Conservation (phyloP, 2,888 invertebrate genomes). For the Thymelicus lineola region DNA sequence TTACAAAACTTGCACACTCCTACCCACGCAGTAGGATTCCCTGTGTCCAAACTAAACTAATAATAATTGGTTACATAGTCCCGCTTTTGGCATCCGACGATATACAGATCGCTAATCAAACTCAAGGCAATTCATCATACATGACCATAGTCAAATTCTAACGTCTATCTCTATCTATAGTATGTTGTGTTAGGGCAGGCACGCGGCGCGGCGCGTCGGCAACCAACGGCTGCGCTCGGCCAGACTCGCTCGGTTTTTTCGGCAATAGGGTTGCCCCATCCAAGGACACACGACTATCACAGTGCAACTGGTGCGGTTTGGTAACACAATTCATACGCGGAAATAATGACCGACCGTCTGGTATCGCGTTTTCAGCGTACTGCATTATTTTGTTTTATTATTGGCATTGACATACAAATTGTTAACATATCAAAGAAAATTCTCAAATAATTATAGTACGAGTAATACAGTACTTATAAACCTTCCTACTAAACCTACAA, state of each 20-base stretch:
- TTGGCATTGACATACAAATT: no score
- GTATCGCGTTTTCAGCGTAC: background rate
- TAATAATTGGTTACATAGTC: background rate
- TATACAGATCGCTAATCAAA: background rate
- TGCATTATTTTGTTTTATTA: no score
- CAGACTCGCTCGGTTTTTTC: slow-evolving; percentile 65
- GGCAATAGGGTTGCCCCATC: slow-evolving; percentile 65
- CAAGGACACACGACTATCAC: slow-evolving; percentile 23
- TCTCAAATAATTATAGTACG: no score
- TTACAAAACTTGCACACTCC: no score
- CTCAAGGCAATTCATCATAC: slow-evolving; percentile 3
- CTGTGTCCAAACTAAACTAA: no score
- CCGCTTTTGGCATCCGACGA: background rate
- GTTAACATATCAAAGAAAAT: no score
- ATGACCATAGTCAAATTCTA: slow-evolving; percentile 52
- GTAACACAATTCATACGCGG: slow-evolving; percentile 9
- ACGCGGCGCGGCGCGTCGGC: slow-evolving; percentile 61
- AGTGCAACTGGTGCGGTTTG: slow-evolving; percentile 10
- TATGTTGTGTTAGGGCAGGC: slow-evolving; percentile 81
- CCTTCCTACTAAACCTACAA: no score
- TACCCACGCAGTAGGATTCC: no score
- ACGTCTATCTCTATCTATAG: slow-evolving; percentile 70
- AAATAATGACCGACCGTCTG: background rate
- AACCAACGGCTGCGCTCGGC: slow-evolving; percentile 43
- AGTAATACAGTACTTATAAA: no score